Percentiles rank a stretch among this genome's conserved stretches.
phyloP scores from a whole-genome alignment of 2,888 invertebrate species.

The Drosophila colorata region DNA sequence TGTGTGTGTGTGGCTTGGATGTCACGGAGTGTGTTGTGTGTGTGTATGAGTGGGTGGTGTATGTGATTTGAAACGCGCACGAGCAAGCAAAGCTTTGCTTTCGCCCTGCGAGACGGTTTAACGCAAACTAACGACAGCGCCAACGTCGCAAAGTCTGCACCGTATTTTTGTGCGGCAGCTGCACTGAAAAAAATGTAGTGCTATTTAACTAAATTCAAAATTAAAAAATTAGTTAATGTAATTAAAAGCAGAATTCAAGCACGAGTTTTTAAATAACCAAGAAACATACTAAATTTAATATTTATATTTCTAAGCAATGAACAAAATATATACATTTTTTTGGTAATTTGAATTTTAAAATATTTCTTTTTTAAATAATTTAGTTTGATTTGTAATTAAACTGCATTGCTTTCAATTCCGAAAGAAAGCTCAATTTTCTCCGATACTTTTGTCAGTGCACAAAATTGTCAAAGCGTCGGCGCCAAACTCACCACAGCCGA shows the following conservation, averaged over 20 bases:
- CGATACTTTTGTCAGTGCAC: constrained; percentile 17
- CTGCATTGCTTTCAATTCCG: not conserved
- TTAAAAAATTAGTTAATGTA: too few species aligned
- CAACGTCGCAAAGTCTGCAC: constrained; percentile 62
- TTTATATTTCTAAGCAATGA: too few species aligned
- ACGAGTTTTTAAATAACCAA: too few species aligned
- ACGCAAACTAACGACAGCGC: constrained; percentile 59
- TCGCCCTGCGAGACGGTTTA: constrained; percentile 65
- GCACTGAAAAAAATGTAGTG: constrained; percentile 36
- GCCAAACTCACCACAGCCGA: constrained; percentile 66
- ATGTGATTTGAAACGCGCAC: constrained; percentile 62
- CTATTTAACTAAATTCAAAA: not conserved
- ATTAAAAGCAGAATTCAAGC: too few species aligned
- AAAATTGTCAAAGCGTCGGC: constrained; percentile 7
- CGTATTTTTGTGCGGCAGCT: constrained; percentile 33
- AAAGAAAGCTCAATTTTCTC: not conserved
- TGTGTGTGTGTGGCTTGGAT: constrained; percentile 37
- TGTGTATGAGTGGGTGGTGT: constrained; percentile 59
- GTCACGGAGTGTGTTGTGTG: constrained; percentile 44
- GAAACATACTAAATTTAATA: too few species aligned
- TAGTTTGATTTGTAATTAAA: not conserved
- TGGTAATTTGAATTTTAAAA: too few species aligned
- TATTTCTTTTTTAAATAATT: not conserved
- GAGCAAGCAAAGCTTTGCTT: constrained; percentile 65
- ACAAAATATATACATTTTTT: too few species aligned